A percentile compares a stretch with the other conserved stretches of the same genome.
Conservation (phyloP, 2,113 vertebrate genomes). For the Bungarus multicinctus region DNA sequence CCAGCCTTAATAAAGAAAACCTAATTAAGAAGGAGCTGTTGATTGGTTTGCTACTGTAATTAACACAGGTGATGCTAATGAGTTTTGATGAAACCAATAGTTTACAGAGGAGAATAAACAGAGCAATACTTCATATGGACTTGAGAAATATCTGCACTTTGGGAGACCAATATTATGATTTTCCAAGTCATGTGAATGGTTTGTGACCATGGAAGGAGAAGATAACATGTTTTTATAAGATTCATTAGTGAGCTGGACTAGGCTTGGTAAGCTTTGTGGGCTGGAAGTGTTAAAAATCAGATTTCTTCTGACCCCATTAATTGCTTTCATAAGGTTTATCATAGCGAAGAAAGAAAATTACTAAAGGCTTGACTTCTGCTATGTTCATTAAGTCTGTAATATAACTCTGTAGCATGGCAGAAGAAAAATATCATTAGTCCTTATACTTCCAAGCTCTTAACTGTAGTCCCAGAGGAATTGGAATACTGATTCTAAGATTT, state of each 20-base stretch:
- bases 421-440: not conserved
- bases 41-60: slow-evolving; percentile 99
- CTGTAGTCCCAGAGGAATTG: not conserved
- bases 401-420: rapidly evolving
- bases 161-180: slow-evolving; percentile 85
- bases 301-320: slow-evolving; percentile 55
- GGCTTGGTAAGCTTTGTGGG: slow-evolving; percentile 72
- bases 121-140: slow-evolving; percentile 68
- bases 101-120: slow-evolving; percentile 82
- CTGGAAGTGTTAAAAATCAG: slow-evolving; percentile 63
- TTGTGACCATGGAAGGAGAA: slow-evolving; percentile 76
- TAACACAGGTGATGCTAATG: slow-evolving; percentile 99
- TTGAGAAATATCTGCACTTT: slow-evolving; percentile 74
- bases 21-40: slow-evolving; percentile 97
- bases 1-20: slow-evolving; percentile 95
- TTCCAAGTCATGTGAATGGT: slow-evolving; percentile 80
- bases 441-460: not conserved
- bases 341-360: slow-evolving; percentile 39
- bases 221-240: slow-evolving; percentile 86
- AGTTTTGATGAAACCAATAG: slow-evolving; percentile 93
- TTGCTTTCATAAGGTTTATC: slow-evolving; percentile 50
- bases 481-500: not conserved
- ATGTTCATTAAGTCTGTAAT: slow-evolving; percentile 10
- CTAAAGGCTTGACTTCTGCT: slow-evolving; percentile 36
- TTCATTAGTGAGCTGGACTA: slow-evolving; percentile 88